Conservation (phyloP, 2,888 invertebrate species). For the Nasonia oneida region DNA sequence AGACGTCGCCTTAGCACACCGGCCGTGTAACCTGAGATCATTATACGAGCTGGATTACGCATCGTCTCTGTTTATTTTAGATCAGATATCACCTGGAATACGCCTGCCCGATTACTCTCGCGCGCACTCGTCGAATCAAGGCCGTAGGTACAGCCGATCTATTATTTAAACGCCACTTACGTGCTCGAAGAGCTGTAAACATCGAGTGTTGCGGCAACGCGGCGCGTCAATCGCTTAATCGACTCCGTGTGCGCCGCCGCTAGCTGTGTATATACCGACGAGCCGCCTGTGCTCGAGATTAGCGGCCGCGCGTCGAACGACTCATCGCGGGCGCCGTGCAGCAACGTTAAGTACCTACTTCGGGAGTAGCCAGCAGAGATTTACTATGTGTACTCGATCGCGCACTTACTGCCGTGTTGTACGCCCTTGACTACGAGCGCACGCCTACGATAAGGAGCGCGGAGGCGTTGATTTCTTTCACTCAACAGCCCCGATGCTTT, state of each 20-base stretch:
- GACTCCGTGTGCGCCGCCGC: not conserved
- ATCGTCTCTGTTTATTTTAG: constrained; percentile 21
- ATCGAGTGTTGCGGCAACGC: constrained; percentile 30
- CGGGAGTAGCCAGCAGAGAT: constrained; percentile 17
- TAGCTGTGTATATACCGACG: not conserved
- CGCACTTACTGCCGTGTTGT: constrained; percentile 22
- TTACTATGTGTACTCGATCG: constrained; percentile 37
- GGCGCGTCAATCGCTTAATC: constrained; percentile 55
- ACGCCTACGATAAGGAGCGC: not conserved
- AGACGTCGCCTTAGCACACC: not conserved
- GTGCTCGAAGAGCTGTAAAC: constrained; percentile 45
- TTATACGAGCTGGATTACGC: constrained; percentile 7
- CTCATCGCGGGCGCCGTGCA: constrained; percentile 43
- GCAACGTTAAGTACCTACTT: constrained; percentile 46
- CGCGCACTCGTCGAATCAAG: not conserved
- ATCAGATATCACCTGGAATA: not conserved
- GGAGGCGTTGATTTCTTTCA: not conserved
- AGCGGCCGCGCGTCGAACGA: constrained; percentile 49
- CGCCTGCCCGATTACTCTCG: not conserved
- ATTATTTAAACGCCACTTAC: constrained; percentile 54
- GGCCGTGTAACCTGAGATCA: constrained; percentile 18
- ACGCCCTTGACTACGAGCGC: not conserved
- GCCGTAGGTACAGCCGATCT: not conserved
- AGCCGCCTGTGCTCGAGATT: constrained; percentile 54
- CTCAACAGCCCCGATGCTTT: not conserved